phyloP scores from a whole-genome alignment of 2,113 vertebrate genomes.

The Panthera tigris region DNA sequence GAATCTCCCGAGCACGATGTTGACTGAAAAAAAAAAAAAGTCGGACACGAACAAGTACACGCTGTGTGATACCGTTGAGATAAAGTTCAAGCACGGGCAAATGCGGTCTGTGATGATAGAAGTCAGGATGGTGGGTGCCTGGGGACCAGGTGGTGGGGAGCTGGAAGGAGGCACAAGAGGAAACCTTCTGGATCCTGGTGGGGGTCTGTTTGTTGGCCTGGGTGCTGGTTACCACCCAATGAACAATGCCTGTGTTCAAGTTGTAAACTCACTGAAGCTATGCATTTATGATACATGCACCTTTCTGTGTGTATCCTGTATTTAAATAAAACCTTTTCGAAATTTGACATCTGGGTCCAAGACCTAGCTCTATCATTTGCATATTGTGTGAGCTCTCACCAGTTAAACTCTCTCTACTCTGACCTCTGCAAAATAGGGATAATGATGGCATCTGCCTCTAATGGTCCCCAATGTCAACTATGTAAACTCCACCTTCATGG shows the following conservation, averaged over 20 bases:
- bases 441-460: background rate
- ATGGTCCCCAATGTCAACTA: background rate
- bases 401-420: background rate
- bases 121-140: background rate
- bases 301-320: background rate
- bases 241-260: background rate
- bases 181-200: background rate
- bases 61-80: background rate
- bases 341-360: background rate
- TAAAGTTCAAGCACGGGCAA: background rate
- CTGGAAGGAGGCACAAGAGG: rapidly evolving
- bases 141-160: too few relatives aligned
- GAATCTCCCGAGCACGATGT: rapidly evolving
- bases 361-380: background rate
- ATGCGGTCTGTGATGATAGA: background rate
- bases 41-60: background rate
- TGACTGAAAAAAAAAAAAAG: background rate
- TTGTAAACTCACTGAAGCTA: background rate
- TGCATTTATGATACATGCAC: rapidly evolving
- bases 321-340: background rate
- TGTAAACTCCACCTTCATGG: background rate
- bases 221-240: background rate
- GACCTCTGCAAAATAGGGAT: background rate
- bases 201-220: background rate
- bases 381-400: background rate